Base-by-base conservation (phyloP, 2,113 vertebrate species). In the Mesocricetus auratus region DNA sequence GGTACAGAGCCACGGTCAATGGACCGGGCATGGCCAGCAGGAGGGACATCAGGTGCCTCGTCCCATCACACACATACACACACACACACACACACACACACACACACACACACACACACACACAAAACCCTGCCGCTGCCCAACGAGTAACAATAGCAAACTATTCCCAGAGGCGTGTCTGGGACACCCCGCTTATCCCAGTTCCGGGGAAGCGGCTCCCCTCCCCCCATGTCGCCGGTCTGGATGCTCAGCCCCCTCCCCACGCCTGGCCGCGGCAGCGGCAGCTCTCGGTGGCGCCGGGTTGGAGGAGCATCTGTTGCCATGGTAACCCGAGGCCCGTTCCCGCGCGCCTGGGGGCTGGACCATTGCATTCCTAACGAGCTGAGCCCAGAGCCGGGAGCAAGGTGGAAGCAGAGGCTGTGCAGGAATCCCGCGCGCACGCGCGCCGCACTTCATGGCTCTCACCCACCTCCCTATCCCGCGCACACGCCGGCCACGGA, bases 291-390 rank as follows among this genome's bases (percentile, higher is more conserved):
- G 75, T 96, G 75, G 90, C 88, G 73, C 64, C 62, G 96, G 96
- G 96, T 95, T 94, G 96, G 97, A 91, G 97, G 98, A 98, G 98
- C 97, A 97, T 97, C 98, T 93, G 98, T 98, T 98, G 97, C 98
- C 98, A 98, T 98, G 98, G 98, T 96, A 97, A 98, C 97, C 94
- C 24, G 60, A 94, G 69, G 7, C 45, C 42, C 87, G 86, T 88
- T 33, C 7, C 26, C 13, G 15, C 5, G 15, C 5, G 19, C 50
- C 42, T 1, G 73, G 45, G 45, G 47, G 83, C 92, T 42, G 53
- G 69, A 75, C 86, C 86, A 42, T 13, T 19, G 5, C 60, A 1
- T 33, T 66, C 8, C 7, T 69, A 19, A 47, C 47, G 64, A 0
- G 9, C 86, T 22, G 45, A 85, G 75, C 81, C 17, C 6, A 2